phyloP scores from a whole-genome alignment of 2,797 vertebrate genomes.

The Myotis daubentonii region DNA sequence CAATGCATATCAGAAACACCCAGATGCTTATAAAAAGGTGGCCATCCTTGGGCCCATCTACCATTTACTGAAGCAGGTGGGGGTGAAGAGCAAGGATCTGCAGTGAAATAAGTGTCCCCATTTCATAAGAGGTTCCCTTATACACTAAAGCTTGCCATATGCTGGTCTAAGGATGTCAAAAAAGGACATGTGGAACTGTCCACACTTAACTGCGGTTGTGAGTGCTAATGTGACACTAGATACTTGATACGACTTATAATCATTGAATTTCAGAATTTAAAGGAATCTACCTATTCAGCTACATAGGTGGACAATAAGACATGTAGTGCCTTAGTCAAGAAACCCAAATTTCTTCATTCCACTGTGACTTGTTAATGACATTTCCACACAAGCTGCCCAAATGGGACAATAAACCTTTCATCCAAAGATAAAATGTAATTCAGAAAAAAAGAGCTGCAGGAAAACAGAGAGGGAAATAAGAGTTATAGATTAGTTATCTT shows the following conservation, averaged over 20 bases:
- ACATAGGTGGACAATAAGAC: background rate
- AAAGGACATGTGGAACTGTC: background rate
- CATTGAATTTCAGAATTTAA: background rate
- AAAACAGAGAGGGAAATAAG: background rate
- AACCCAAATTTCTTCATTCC: background rate
- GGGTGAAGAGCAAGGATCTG: no score
- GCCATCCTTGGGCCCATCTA: background rate
- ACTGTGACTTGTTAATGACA: background rate
- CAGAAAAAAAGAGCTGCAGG: background rate
- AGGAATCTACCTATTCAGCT: background rate
- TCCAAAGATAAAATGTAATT: background rate
- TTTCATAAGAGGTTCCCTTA: background rate
- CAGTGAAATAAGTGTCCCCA: background rate
- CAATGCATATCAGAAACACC: background rate
- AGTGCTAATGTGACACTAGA: background rate
- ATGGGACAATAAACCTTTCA: background rate
- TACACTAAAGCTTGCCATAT: background rate
- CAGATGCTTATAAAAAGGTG: background rate
- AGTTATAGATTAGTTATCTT: background rate
- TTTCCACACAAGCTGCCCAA: background rate
- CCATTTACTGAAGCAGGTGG: background rate
- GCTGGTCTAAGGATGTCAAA: background rate
- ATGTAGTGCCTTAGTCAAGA: background rate
- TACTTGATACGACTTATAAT: background rate
- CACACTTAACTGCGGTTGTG: background rate